Evolutionary conservation across 2,888 invertebrate species (phyloP).

Genomic region (Syritta pipiens): DNA sequence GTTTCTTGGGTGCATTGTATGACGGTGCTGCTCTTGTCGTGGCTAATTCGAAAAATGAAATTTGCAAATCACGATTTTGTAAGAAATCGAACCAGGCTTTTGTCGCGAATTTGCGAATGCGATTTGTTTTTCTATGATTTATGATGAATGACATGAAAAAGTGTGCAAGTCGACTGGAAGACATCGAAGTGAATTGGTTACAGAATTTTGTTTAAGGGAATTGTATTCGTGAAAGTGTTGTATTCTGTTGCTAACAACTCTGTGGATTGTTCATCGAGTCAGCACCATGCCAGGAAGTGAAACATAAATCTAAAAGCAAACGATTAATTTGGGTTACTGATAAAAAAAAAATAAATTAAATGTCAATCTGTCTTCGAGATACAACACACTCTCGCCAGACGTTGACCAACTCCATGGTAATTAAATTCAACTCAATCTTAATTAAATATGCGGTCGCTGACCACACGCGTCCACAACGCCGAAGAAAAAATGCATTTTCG

Average conservation of each 20-base stretch:
- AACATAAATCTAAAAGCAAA: not conserved
- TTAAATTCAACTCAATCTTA: slow-evolving; percentile 60
- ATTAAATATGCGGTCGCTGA: slow-evolving; percentile 43
- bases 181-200: slow-evolving; percentile 44
- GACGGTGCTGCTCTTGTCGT: slow-evolving; percentile 18
- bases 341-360: not conserved
- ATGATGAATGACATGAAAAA: slow-evolving; percentile 43
- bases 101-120: slow-evolving; percentile 16
- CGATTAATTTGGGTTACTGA: slow-evolving; percentile 9
- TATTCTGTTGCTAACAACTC: too few species aligned
- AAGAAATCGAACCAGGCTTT: too few species aligned
- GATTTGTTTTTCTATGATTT: slow-evolving; percentile 46
- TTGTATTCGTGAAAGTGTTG: too few species aligned
- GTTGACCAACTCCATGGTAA: slow-evolving; percentile 31
- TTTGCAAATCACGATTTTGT: slow-evolving; percentile 51
- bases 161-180: slow-evolving; percentile 13
- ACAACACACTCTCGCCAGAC: slow-evolving; percentile 12
- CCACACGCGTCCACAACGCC: slow-evolving; percentile 16
- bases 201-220: too few species aligned
- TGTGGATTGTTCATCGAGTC: too few species aligned
- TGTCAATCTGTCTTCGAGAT: slow-evolving; percentile 18
- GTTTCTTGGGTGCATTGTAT: not conserved
- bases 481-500: slow-evolving; percentile 32
- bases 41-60: slow-evolving; percentile 24
- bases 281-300: too few species aligned